Evolutionary conservation across 2,888 invertebrate species (phyloP), one percentile per base, ranked within the genome.

Genomic region (Mesoligia furuncula): DNA sequence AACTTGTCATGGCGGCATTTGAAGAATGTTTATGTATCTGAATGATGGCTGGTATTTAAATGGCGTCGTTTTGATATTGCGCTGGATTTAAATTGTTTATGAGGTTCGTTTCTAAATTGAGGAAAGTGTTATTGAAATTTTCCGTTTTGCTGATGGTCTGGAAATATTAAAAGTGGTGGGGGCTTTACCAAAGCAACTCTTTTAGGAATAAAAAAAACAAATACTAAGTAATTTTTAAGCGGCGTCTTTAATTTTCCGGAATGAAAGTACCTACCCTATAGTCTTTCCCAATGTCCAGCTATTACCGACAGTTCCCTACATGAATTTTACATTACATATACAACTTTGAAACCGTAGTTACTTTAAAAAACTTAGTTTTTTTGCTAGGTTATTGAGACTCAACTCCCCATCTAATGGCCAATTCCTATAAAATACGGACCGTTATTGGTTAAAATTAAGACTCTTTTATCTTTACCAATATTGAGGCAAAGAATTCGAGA

Each of bases 11-110:
- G 62, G 39, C 42, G 64, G 66, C 20, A 84, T 86, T 71, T 83
- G 64, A 79, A 73, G 67, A 83, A 84, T 83, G 84, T 83, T 75
- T 75, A 61, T 75, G 66, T 79, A 68, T 70, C 59, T 83, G 27
- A 73, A 79, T 70, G 73, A 79, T 73, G 82, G 64, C 59, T 59
- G 77, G 31, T 66, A 84, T 86, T 86, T 79, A 83, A 84, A 84
- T 84, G 72, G 84, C 69, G 54, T 85, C 72, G 72, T 84, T 84
- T 79, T 79, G 36, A 84, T 72, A 42, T 83, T 67, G 79, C 79
- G 31, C 54, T 71, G 31, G 79, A 72, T 72, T 54, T 72, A 79
- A 79, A 67, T 84, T 81, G 67, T 81, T 81, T 81, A 84, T 73
- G 81, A 68, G 59, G 20, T 45, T 67, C 9, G 27, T 27, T 24